Percentiles rank a stretch among this genome's conserved stretches.
These are phyloP conservation scores for Nicator chloris DNA, from an alignment of 2,113 vertebrate genomes.

Conservation along the genomic window DNA sequence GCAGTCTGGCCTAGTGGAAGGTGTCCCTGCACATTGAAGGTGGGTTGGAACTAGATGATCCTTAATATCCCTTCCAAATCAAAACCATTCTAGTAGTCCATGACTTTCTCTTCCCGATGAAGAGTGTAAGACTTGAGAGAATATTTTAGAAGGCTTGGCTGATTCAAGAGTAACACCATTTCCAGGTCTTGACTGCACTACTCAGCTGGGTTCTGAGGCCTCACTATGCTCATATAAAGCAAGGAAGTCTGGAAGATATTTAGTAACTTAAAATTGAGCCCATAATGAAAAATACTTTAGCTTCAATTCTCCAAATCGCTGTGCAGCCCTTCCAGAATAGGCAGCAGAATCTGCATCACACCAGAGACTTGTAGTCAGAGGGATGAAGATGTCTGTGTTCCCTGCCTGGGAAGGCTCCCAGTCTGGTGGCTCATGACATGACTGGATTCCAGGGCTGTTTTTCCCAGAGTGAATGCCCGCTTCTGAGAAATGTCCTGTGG, in stretches of 20 bases:
- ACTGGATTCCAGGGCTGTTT: neutral
- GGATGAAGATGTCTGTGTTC: too few relatives aligned
- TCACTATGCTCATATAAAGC: neutral
- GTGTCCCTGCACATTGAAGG: neutral
- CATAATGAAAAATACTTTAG: neutral
- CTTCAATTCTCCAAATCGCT: neutral
- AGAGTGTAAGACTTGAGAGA: neutral
- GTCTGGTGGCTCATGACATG: neutral
- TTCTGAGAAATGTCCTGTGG: neutral
- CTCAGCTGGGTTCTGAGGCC: neutral
- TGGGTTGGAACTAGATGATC: neutral
- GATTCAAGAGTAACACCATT: neutral
- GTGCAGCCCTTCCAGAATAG: neutral
- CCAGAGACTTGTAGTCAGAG: neutral
- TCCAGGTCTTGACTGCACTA: neutral
- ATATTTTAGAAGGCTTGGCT: neutral
- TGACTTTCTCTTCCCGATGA: neutral
- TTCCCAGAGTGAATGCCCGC: neutral
- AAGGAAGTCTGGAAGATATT: neutral
- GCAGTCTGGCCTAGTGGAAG: neutral
- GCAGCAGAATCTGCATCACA: neutral
- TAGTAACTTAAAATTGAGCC: neutral
- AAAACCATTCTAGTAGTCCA: neutral
- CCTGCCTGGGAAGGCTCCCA: neutral
- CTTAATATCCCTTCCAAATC: neutral